Evolutionary conservation across 2,888 invertebrate species (phyloP), one percentile per base, ranked within the genome.

Genomic region (Melanargia galathea): DNA sequence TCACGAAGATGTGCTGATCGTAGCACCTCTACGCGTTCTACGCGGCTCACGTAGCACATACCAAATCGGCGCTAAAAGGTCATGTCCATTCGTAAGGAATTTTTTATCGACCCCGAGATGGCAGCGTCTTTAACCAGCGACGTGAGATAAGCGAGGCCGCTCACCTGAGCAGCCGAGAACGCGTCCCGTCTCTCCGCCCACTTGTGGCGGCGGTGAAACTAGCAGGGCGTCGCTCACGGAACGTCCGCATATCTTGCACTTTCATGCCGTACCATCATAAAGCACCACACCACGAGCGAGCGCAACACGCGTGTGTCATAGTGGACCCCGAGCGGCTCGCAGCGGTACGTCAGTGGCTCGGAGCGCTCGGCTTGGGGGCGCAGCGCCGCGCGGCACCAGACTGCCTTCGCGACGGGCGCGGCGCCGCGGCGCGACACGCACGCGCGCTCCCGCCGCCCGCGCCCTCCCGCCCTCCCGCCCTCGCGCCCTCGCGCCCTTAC

Each of bases 181-280:
- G 82, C 80, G 85, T 81, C 77, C 73, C 76, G 81, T 80, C 78
- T 82, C 83, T 82, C 86, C 89, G 83, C 86, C 88, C 90, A 90
- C 89, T 89, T 87, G 90, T 90, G 82, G 90, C 89, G 81, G 83
- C 80, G 78, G 73, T 65, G 71, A 80, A 78, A 76, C 76, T 75
- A 71, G 75, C 75, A 72, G 76, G 76, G 77, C 77, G 79, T 79
- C 77, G 85, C 72, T 89, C 83, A 90, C 87, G 86, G 86, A 83
- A 87, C 90, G 89, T 88, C 90, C 88, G 85, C 88, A 89, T 90
- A 84, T 83, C 87, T 83, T 76, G 87, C 86, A 86, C 83, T 85
- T 81, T 86, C 84, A 86, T 86, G 81, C 86, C 84, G 88, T 84
- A 88, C 84, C 88, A 90, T 90, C 90, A 90, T 89, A 90, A 90